phyloP scores from a whole-genome alignment of 2,797 vertebrate species.

The Neostethus bicornis region DNA sequence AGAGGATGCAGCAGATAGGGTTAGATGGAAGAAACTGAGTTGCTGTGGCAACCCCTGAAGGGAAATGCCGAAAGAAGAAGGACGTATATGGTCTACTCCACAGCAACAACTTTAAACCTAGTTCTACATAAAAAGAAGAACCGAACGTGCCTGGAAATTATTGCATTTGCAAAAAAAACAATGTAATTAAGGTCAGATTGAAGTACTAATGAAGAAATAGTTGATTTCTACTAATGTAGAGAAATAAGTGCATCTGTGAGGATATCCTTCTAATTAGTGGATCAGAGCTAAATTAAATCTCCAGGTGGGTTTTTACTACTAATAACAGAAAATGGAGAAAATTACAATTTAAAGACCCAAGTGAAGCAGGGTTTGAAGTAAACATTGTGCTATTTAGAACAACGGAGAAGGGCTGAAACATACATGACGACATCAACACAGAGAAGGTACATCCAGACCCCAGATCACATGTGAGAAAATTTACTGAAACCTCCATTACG shows the following conservation, averaged over 20 bases:
- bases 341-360: conserved; percentile 5
- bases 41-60: no score
- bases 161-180: conserved; percentile 39
- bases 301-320: not conserved
- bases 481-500: conserved; percentile 23
- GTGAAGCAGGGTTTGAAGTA: conserved; percentile 4
- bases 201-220: conserved; percentile 20
- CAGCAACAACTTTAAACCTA: no score
- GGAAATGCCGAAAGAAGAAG: no score
- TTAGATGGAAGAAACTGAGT: no score
- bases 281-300: conserved; percentile 7
- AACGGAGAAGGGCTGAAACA: conserved; percentile 3
- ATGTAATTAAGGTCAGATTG: conserved; percentile 39
- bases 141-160: no score
- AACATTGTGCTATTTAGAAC: not conserved
- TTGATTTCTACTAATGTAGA: conserved; percentile 1
- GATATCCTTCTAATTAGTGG: not conserved
- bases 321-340: conserved; percentile 3
- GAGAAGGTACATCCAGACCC: not conserved
- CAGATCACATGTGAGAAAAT: conserved; percentile 6
- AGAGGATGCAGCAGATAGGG: no score
- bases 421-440: conserved; percentile 13
- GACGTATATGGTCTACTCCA: no score
- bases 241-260: not conserved
- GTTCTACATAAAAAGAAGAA: no score